Percentiles rank a stretch among this genome's conserved stretches.
Evolutionary conservation across 2,113 vertebrate species (phyloP).

Genomic region (Okapia johnstoni): DNA sequence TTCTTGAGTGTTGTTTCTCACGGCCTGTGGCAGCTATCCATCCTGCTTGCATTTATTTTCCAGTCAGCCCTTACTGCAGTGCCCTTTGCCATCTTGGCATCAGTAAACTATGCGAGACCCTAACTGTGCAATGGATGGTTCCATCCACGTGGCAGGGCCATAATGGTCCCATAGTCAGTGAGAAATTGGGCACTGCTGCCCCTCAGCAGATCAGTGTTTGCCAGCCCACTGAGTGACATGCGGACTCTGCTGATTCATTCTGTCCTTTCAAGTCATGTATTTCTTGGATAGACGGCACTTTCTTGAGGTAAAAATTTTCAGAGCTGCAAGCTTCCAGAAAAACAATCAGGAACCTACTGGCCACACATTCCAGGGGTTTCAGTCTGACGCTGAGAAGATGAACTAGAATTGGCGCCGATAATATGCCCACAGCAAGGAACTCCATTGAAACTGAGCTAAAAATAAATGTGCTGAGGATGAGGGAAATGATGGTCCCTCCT

Average conservation of each 20-base stretch:
- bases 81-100: not conserved
- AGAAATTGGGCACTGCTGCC: not conserved
- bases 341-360: conserved; percentile 20
- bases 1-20: not conserved
- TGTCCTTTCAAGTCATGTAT: conserved; percentile 19
- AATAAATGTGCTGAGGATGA: conserved; percentile 30
- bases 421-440: not conserved
- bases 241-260: not conserved
- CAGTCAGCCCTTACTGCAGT: not conserved
- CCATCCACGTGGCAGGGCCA: not conserved
- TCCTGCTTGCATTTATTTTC: not conserved
- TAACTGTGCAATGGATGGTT: too few species aligned
- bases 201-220: not conserved
- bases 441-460: not conserved
- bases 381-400: not conserved
- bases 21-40: not conserved
- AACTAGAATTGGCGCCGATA: not conserved
- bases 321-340: conserved; percentile 34
- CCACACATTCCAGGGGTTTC: conserved; percentile 29
- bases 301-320: conserved; percentile 33
- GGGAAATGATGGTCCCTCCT: not conserved
- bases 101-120: not conserved
- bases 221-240: not conserved
- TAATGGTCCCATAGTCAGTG: not conserved
- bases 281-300: conserved; percentile 48